Conservation (phyloP, 2,888 invertebrate genomes). For the Temnothorax ravouxi region DNA sequence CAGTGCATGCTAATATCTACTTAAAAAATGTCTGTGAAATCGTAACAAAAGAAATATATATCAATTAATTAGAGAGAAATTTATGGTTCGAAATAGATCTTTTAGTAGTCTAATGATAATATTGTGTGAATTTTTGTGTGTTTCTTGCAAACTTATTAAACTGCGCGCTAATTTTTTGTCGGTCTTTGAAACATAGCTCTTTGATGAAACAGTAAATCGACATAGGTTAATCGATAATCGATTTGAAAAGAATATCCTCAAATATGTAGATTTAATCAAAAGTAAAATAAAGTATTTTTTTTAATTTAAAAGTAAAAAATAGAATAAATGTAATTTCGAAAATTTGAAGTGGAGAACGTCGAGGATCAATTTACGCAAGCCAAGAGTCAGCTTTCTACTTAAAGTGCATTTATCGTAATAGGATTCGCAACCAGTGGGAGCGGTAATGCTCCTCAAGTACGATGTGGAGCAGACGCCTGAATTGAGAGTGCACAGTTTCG, state of each 20-base stretch:
- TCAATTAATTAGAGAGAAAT: too few species aligned
- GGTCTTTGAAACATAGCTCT: too few species aligned
- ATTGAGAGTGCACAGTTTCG: constrained; percentile 91
- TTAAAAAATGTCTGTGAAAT: not conserved
- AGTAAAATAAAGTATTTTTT: not conserved
- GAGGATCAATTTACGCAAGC: not conserved
- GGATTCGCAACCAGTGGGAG: constrained; percentile 96
- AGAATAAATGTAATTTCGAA: not conserved
- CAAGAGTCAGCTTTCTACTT: constrained; percentile 19
- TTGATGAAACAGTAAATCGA: too few species aligned
- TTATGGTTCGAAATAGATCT: too few species aligned
- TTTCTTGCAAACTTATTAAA: too few species aligned
- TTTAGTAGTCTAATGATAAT: too few species aligned
- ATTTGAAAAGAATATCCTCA: not conserved
- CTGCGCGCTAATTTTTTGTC: too few species aligned
- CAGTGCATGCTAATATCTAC: not conserved
- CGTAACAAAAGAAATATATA: not conserved
- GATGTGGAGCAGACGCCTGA: constrained; percentile 90
- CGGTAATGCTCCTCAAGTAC: constrained; percentile 95
- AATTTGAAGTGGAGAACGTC: not conserved
- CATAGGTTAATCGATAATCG: too few species aligned
- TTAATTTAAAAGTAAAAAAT: not conserved
- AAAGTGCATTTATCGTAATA: constrained; percentile 79
- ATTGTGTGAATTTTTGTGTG: too few species aligned
- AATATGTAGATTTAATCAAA: not conserved